Base-by-base conservation (phyloP, 1,140 invertebrate species). In the Ips typographus region DNA sequence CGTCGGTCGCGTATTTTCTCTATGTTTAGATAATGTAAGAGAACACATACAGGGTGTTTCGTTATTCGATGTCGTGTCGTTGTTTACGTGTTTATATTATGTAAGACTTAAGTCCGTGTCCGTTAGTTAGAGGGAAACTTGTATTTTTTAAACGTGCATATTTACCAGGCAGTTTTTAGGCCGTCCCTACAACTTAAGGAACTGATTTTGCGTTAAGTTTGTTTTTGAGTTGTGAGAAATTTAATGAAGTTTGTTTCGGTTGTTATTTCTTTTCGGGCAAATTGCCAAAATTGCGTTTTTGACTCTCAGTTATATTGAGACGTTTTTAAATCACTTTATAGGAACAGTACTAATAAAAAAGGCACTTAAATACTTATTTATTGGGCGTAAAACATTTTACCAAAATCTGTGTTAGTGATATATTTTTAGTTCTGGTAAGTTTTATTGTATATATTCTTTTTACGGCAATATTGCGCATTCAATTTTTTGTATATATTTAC, bases 401-500 rank as follows among this genome's bases (percentile, higher is more conserved):
- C 52, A 55, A 55, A 55, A 55, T 55, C 52, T 55, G 52, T 55
- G 52, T 55, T 55, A 55, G 37, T 36, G 37, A 22, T 55, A 22
- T 8, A 8, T 49, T 49, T 49, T 49, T 49, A 55, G 52, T 55
- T 7, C 8, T 47, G 8, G 43, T 47, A 47, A 47, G 4, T n/a
- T 47, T 55, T 49, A 49, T 22, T 55, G 52, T 55, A 55, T 55
- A 55, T 55, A 55, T 55, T 36, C 37, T 55, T 55, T 37, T 55
- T 49, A 49, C 37, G 37, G 52, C 52, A 55, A 55, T 55, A 55
- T 55, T 8, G 44, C 44, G 7, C 44, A 22, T 49, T 49, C 22
- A 22, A 22, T 49, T 6, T 49, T 49, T 2, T 49, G 44, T 49
- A 49, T 8, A 49, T 49, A 49, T 49, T 44, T 22, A 22, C 22